phyloP scores from a whole-genome alignment of 92 coral and sea anemone species.

The Parazoanthus atlanticus region DNA sequence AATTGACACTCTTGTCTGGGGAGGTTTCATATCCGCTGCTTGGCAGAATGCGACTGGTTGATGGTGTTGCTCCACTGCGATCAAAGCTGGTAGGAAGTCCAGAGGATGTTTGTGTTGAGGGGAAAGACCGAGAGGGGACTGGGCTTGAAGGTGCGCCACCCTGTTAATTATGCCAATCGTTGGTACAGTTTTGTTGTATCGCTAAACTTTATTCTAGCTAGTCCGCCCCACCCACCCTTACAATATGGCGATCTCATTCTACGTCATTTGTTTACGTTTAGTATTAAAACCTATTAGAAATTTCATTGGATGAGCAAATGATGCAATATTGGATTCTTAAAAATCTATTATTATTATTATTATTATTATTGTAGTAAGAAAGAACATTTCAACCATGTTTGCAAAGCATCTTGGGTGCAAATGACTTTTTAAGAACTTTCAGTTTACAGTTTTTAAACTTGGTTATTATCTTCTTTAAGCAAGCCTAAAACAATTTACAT shows the following conservation, averaged over 20 bases:
- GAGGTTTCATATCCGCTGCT: conserved; percentile 26
- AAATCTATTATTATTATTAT: too few relatives aligned
- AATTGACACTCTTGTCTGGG: conserved; percentile 21
- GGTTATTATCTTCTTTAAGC: too few relatives aligned
- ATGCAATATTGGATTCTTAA: too few relatives aligned
- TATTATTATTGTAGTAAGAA: too few relatives aligned
- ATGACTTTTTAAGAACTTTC: too few relatives aligned
- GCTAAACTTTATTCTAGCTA: neutral
- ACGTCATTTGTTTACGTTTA: neutral
- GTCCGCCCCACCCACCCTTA: neutral
- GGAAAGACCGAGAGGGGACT: conserved; percentile 35
- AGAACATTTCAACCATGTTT: too few relatives aligned
- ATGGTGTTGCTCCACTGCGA: conserved; percentile 21
- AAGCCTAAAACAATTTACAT: too few relatives aligned
- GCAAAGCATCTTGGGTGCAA: too few relatives aligned
- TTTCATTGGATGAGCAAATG: neutral
- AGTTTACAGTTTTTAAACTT: too few relatives aligned
- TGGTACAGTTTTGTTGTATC: neutral
- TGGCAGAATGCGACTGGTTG: conserved; percentile 27
- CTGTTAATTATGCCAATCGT: neutral
- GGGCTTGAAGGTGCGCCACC: conserved; percentile 27
- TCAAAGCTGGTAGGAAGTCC: conserved; percentile 31
- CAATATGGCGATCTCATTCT: neutral
- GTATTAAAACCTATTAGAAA: too few relatives aligned
- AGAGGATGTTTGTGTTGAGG: conserved; percentile 1